Conservation (phyloP, 2,888 invertebrate genomes). For the Epistrophe grossulariae region DNA sequence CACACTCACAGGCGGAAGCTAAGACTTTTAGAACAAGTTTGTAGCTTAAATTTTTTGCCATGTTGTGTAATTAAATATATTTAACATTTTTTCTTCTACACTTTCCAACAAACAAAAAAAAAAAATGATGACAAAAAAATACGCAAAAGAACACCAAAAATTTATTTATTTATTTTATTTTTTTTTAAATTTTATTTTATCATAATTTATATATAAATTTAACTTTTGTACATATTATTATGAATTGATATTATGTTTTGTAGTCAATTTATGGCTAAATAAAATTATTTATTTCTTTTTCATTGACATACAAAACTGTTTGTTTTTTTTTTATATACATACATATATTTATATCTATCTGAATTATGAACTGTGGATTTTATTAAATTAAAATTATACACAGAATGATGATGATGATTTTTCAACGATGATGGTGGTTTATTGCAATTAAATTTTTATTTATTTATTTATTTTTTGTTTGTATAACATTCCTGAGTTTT, state of each 20-base stretch:
- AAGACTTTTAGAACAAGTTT: constrained; percentile 95
- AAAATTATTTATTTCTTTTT: constrained; percentile 21
- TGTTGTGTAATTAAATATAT: constrained; percentile 83
- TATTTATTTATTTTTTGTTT: constrained; percentile 33
- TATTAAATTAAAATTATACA: constrained; percentile 36
- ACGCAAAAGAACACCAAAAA: constrained; percentile 59
- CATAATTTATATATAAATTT: constrained; percentile 39
- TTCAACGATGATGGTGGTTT: constrained; percentile 14
- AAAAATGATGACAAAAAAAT: constrained; percentile 40
- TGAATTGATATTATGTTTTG: constrained; percentile 1
- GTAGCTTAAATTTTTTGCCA: constrained; percentile 84
- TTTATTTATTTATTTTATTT: constrained; percentile 49
- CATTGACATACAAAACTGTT: constrained; percentile 10
- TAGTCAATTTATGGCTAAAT: constrained; percentile 30
- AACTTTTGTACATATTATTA: constrained; percentile 38
- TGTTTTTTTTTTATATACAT: constrained; percentile 46
- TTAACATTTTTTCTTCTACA: constrained; percentile 75
- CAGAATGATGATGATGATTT: constrained; percentile 3
- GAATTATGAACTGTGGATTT: background rate
- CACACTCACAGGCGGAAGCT: constrained; percentile 95
- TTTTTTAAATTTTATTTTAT: constrained; percentile 63
- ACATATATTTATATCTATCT: constrained; percentile 14
- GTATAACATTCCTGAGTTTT: constrained; percentile 60
- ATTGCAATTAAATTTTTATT: constrained; percentile 20
- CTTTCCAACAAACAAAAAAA: constrained; percentile 55